Base-by-base conservation (phyloP, 2,888 invertebrate genomes). In the Idaea biselata region DNA sequence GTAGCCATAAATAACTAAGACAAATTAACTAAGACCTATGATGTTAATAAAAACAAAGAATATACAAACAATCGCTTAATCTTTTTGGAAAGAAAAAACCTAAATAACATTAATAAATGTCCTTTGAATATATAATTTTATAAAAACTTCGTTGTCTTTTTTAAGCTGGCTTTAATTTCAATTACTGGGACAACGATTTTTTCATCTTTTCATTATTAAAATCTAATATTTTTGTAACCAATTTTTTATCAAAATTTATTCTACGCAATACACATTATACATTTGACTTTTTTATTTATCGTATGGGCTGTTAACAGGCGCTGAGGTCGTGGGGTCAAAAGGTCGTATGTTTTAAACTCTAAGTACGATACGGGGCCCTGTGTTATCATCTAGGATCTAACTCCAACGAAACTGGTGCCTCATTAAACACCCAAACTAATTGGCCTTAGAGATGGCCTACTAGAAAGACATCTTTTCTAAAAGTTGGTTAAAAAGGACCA, bases 1-100 rank as follows among this genome's bases (percentile, higher is more conserved):
- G 70, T 73, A 73, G 73, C 69, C 76, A 77, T 80, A 76, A 81
- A 80, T 79, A 79, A 79, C 73, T 78, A 76, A 80, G 74, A 80
- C 71, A 76, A 80, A 81, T 82, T 77, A 75, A 76, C 77, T 69
- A 61, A 64, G 72, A 74, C 73, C 73, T 75, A 73, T 72, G 67
- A 44, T 44, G 76, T 75, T 69, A 64, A 63, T 57, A 56, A n/a
- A 60, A 63, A 71, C 67, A 72, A 74, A 72, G 66, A 65, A 66
- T 63, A 68, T 58, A 62, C 58, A 7, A 55, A 57, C 55, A 61
- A 61, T 18, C 62, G 58, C 64, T 64, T 68, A 57, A 54, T 63
- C 64, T 59, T 62, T 66, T 63, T 60, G 54, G 60, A 58, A 44
- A 44, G 44, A 44, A 44, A 44, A 44, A 44, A 44, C 44, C 18